These are phyloP conservation scores for Scomber scombrus DNA, from an alignment of 2,113 vertebrate species.

Conservation along the genomic window DNA sequence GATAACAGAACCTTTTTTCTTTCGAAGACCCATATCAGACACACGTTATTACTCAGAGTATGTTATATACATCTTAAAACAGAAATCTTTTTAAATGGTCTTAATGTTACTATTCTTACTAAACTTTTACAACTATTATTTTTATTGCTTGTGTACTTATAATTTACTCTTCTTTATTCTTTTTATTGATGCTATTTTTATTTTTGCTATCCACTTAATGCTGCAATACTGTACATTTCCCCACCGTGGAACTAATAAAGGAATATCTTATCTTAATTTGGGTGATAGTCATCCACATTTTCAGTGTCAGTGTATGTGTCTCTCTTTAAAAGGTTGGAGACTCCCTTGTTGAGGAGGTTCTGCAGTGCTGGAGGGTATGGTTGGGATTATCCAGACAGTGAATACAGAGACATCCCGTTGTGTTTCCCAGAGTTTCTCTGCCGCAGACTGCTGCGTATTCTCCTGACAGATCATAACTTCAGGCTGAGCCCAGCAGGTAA, in stretches of 20 bases:
- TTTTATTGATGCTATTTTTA: too few species aligned
- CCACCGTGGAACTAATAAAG: too few species aligned
- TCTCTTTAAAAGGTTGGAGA: constrained; percentile 60
- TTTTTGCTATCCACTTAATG: too few species aligned
- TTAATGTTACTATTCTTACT: background rate
- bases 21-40: too few species aligned
- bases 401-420: constrained; percentile 78
- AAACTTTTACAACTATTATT: too few species aligned
- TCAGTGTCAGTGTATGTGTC: background rate
- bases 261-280: too few species aligned
- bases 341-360: constrained; percentile 66
- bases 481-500: constrained; percentile 76
- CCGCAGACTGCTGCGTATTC: constrained; percentile 64
- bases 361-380: constrained; percentile 78
- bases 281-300: background rate
- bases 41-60: too few species aligned
- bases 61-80: too few species aligned
- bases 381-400: constrained; percentile 83
- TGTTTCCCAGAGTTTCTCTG: constrained; percentile 78
- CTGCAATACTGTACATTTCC: too few species aligned
- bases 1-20: too few species aligned
- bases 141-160: too few species aligned
- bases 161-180: too few species aligned
- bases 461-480: constrained; percentile 71
- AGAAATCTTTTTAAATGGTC: background rate